Evolutionary conservation across 2,113 vertebrate species (phyloP).

Genomic region (Agapornis roseicollis): DNA sequence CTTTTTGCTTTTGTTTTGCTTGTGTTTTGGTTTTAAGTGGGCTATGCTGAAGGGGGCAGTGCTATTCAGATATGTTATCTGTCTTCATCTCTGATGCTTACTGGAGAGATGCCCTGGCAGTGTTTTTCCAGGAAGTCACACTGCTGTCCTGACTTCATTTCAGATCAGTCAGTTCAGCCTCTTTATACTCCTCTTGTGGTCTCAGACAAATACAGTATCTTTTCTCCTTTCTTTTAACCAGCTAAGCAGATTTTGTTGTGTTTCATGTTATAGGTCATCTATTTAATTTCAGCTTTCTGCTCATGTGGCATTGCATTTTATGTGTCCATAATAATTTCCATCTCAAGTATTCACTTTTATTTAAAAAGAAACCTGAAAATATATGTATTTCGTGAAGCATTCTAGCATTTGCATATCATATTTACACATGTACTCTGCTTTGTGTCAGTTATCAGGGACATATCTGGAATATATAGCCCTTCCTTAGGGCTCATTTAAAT

Average conservation of each 20-base stretch:
- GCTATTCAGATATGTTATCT: not conserved
- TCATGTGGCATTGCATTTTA: not conserved
- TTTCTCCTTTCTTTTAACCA: not conserved
- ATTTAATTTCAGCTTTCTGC: not conserved
- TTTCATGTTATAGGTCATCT: not conserved
- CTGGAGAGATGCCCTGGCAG: not conserved
- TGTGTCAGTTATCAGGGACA: not conserved
- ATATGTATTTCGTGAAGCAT: not conserved
- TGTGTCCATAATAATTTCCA: not conserved
- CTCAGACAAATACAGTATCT: not conserved
- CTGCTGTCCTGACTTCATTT: not conserved
- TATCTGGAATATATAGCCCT: not conserved
- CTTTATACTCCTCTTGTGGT: not conserved
- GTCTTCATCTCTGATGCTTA: not conserved
- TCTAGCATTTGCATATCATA: not conserved
- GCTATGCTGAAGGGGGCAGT: not conserved
- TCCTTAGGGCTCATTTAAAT: slow-evolving; percentile 38
- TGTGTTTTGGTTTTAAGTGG: not conserved
- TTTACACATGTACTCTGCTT: not conserved
- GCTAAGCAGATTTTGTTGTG: not conserved
- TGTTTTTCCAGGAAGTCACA: not conserved
- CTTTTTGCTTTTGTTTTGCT: not conserved
- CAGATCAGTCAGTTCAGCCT: not conserved
- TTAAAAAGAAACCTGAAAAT: not conserved
- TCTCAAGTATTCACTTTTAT: not conserved